Evolutionary conservation across 2,888 invertebrate species (phyloP), one percentile per base, ranked within the genome.

Genomic region (Chydorus sphaericus): DNA sequence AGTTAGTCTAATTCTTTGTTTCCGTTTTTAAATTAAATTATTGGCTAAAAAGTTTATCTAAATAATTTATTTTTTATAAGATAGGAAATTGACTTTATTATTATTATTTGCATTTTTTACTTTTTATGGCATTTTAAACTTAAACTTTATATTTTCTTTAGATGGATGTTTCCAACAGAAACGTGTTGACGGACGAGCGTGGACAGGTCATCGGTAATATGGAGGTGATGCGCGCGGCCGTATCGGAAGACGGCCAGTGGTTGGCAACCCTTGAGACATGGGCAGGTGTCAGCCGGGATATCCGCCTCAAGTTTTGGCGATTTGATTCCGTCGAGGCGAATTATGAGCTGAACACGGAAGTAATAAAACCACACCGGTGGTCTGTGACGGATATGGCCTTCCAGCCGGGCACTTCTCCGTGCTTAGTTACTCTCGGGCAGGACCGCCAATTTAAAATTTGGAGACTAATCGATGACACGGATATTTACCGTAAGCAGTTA

Each of bases 221-320:
- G 3, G 77, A 80, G 63, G 78, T 89, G 0, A 77, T 75, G 4
- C 74, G 76, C 61, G 74, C 81, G n/a, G 80, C 82, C 0, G 73
- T 87, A 57, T 80, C 79, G 66, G 71, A 74, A 54, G 73, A 77
- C 65, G 82, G 82, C 1, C 64, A 68, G 7, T 88, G 88, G 87
- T 73, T 88, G 71, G 83, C 79, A 7, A 86, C 86, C 0, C 67
- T 53, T 66, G 75, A 66, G 61, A 65, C 55, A 58, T 65, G 60
- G 62, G 65, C 49, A 29, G 31, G 33, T 18, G 20, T 30, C 33
- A 28, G 33, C 51, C 72, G 75, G 5, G 85, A 86, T 69, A 69
- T 80, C 4, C 71, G 80, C 55, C 71, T 88, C 1, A 88, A 87
- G 65, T 87, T 87, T 69, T 88, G 87, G 86, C 60, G 63, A 33